Evolutionary conservation across 1,140 invertebrate species (phyloP).

Genomic region (Drosophila elegans): DNA sequence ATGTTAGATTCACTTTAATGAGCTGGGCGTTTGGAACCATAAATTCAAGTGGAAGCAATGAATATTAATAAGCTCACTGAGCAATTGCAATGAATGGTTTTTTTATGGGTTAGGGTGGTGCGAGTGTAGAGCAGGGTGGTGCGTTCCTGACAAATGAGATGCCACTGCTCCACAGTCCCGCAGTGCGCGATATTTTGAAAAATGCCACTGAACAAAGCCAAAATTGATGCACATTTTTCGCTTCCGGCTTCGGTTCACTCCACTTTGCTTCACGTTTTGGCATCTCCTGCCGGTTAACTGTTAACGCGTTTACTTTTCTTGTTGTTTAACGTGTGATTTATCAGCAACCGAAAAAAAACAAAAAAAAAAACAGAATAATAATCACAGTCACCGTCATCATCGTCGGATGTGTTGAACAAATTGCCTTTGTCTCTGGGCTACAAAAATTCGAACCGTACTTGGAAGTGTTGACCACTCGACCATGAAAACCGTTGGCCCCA

Average conservation of each 20-base stretch:
- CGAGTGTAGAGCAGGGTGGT: neutral
- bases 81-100: slow-evolving; percentile 68
- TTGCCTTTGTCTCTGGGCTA: slow-evolving; percentile 67
- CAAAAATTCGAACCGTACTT: slow-evolving; percentile 28
- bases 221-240: slow-evolving; percentile 42
- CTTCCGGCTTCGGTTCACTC: slow-evolving; percentile 65
- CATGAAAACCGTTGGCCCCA: slow-evolving; percentile 59
- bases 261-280: slow-evolving; percentile 62
- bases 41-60: slow-evolving; percentile 76
- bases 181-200: slow-evolving; percentile 65
- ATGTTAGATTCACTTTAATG: slow-evolving; percentile 73
- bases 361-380: slow-evolving; percentile 39
- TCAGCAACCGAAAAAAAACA: slow-evolving; percentile 28
- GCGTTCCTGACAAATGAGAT: slow-evolving; percentile 62
- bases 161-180: slow-evolving; percentile 26
- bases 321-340: slow-evolving; percentile 60
- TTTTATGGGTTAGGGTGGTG: slow-evolving; percentile 17
- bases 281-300: slow-evolving; percentile 60
- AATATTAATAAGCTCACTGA: slow-evolving; percentile 78
- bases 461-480: slow-evolving; percentile 51
- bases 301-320: slow-evolving; percentile 59
- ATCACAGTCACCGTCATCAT: slow-evolving; percentile 52
- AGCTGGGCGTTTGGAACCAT: slow-evolving; percentile 43
- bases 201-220: slow-evolving; percentile 59
- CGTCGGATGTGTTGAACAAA: slow-evolving; percentile 56